Base-by-base conservation (phyloP, 2,888 invertebrate species). In the Brenthis ino region DNA sequence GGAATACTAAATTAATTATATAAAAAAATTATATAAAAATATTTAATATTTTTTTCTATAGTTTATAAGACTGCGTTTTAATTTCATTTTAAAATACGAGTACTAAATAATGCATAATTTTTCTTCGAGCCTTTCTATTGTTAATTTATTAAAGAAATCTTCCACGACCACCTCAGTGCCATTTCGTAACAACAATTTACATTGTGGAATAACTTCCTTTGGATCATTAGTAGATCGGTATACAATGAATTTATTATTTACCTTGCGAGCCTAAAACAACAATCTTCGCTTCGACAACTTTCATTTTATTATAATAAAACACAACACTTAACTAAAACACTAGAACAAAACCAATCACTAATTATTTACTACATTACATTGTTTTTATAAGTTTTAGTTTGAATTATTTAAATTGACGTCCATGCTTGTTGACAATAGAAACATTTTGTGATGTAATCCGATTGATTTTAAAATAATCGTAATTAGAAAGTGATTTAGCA, bases 261-360 rank as follows among this genome's bases (percentile, higher is more conserved):
- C 96, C 96, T 95, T 96, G 95, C 64, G 96, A 94, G 67, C 98
- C 98, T 70, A 98, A 93, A 75, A 97, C 95, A 64, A 98, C 97
- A 64, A 97, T 95, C 94, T 98, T 98, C 71, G 96, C 97, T 85
- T 96, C 96, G 74, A 96, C 93, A 73, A 95, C 95, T 86, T 95
- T 96, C 97, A 97, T 97, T 84, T 83, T 87, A 60, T 69, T 71
- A 58, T 50, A 69, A 58, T 67, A 69, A 65, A 33, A 37, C 43
- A 75, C 72, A 33, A 37, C 43, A 75, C 72, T 74, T 70, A 67
- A 75, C 72, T 74, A 77, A 73, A 77, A 73, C 73, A 70, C 60
- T 72, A 76, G 28, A 60, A 57, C 43, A 71, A 33, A 63, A 55
- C 37, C 6, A 51, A 20, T 33, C 33, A 68, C 51, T 64, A 48